Evolutionary conservation across 2,113 vertebrate genomes (phyloP).

Genomic region (Hemiscyllium ocellatum): DNA sequence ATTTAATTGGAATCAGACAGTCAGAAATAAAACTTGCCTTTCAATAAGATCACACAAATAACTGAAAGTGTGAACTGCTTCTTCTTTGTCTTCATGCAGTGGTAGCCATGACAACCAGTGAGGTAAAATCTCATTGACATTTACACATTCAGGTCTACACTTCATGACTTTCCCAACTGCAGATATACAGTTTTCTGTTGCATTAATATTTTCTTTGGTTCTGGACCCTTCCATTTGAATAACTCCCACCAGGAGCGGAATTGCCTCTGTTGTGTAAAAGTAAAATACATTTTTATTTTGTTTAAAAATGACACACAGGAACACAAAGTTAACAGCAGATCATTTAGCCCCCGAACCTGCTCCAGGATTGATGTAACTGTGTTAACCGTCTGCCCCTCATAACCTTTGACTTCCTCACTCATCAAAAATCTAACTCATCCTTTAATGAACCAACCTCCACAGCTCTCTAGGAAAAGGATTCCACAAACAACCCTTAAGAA

Average conservation of each 20-base stretch:
- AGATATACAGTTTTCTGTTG: conserved; percentile 97
- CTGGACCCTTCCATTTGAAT: conserved; percentile 85
- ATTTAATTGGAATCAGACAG: not conserved
- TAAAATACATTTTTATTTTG: not conserved
- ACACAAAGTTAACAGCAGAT: too few species aligned
- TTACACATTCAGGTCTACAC: conserved; percentile 85
- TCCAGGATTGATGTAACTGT: too few species aligned
- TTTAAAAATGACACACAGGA: not conserved
- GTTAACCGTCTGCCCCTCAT: too few species aligned
- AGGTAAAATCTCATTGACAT: conserved; percentile 82
- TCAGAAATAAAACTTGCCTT: conserved; percentile 60
- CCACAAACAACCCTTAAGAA: too few species aligned
- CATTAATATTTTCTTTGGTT: conserved; percentile 91
- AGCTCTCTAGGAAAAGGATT: too few species aligned
- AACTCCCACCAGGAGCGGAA: conserved; percentile 82
- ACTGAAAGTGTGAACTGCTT: conserved; percentile 89
- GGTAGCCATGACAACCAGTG: conserved; percentile 98
- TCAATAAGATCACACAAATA: conserved; percentile 95
- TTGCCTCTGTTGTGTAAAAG: conserved; percentile 67
- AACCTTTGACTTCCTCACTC: too few species aligned
- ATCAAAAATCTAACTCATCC: too few species aligned
- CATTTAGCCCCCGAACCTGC: too few species aligned
- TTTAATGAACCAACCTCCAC: too few species aligned
- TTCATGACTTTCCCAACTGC: conserved; percentile 95
- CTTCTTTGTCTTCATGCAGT: conserved; percentile 94